These are phyloP conservation scores for Lontra canadensis DNA, from an alignment of 2,113 vertebrate species.

Conservation along the genomic window DNA sequence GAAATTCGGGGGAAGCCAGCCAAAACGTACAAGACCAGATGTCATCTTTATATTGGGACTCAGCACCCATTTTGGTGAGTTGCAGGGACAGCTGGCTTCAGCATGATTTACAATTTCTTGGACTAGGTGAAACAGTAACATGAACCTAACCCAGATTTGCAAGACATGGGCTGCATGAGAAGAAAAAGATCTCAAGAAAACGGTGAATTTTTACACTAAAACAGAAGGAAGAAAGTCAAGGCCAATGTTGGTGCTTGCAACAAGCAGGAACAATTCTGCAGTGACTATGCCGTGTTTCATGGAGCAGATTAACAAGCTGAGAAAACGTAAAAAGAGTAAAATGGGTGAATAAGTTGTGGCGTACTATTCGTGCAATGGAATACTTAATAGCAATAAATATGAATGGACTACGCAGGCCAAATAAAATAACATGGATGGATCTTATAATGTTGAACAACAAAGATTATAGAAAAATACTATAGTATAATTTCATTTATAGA, in stretches of 20 bases:
- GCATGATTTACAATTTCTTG: background rate
- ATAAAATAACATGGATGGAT: background rate
- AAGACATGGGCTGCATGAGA: background rate
- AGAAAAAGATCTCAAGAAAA: background rate
- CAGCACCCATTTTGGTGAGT: background rate
- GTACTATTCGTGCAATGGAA: background rate
- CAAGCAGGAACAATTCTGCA: background rate
- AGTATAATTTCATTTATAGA: background rate
- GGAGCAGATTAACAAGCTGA: background rate
- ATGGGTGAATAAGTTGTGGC: background rate
- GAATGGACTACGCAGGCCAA: background rate
- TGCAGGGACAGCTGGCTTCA: background rate
- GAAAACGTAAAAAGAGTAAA: background rate
- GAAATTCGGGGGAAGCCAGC: background rate
- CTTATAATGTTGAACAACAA: background rate
- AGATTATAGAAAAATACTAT: background rate
- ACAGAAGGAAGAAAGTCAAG: background rate
- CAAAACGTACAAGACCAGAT: background rate
- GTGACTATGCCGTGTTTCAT: background rate
- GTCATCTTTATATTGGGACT: background rate
- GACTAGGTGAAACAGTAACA: background rate
- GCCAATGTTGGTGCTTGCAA: background rate
- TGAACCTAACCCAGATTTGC: background rate
- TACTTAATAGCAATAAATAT: background rate
- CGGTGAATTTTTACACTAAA: background rate